Conservation (phyloP, 2,113 vertebrate genomes). For the Colistium nudipinnis region DNA sequence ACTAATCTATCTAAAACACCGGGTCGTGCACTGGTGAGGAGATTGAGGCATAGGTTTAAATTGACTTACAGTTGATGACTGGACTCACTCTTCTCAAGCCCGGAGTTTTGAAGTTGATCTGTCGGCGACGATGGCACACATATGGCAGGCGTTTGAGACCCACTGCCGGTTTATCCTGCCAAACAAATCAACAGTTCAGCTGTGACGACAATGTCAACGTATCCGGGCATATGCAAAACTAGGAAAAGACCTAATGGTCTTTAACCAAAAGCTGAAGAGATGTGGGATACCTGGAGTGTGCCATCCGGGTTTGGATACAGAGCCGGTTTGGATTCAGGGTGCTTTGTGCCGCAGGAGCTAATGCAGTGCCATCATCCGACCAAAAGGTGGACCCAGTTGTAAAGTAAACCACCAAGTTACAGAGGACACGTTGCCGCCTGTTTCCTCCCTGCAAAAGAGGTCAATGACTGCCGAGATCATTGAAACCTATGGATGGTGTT, state of each 20-base stretch:
- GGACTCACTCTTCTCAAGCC: slow-evolving; percentile 3
- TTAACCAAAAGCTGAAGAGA: slow-evolving; percentile 19
- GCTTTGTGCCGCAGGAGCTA: not conserved
- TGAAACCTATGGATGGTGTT: not conserved
- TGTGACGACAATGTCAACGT: slow-evolving; percentile 12
- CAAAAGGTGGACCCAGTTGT: slow-evolving; percentile 3
- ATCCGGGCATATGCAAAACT: slow-evolving; percentile 66
- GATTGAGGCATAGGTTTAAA: not conserved
- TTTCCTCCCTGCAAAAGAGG: not conserved
- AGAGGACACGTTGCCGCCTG: not conserved
- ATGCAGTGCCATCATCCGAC: slow-evolving; percentile 3
- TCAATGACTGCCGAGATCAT: not conserved
- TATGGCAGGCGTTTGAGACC: slow-evolving; percentile 20
- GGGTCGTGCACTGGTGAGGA: not conserved
- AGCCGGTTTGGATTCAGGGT: not conserved
- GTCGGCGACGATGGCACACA: not conserved
- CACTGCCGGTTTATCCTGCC: slow-evolving; percentile 60
- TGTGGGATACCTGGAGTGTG: too few species aligned
- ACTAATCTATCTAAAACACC: not conserved
- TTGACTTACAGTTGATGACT: slow-evolving; percentile 54
- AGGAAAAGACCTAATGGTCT: slow-evolving; percentile 30
- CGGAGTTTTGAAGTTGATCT: not conserved
- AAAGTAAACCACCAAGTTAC: not conserved
- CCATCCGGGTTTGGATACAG: not conserved
- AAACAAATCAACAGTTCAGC: slow-evolving; percentile 48